phyloP scores from a whole-genome alignment of 1,140 invertebrate genomes.

The Leptopilina clavipes region DNA sequence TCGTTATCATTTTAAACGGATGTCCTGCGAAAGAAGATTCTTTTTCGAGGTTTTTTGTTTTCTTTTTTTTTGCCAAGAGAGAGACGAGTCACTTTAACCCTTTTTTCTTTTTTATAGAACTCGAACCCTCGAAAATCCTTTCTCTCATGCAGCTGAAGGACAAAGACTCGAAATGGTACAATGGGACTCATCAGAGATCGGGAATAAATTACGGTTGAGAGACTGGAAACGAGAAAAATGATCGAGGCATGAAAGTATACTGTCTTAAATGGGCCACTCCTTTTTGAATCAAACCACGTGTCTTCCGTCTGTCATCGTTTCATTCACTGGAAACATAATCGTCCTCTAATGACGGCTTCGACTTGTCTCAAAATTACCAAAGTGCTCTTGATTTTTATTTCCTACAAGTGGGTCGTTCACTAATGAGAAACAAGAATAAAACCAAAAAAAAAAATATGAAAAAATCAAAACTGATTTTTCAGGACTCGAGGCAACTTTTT shows the following conservation, averaged over 20 bases:
- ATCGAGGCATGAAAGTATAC: slow-evolving; percentile 50
- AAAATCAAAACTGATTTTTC: too few relatives aligned
- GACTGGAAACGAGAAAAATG: slow-evolving; percentile 62
- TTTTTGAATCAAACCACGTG: slow-evolving; percentile 19
- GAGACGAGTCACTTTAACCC: slow-evolving; percentile 42
- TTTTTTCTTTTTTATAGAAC: slow-evolving; percentile 31
- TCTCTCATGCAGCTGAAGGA: slow-evolving; percentile 49
- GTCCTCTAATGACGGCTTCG: slow-evolving; percentile 10
- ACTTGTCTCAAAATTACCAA: slow-evolving; percentile 6
- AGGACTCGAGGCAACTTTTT: too few relatives aligned
- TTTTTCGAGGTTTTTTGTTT: slow-evolving; percentile 35
- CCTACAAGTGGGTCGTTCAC: neutral
- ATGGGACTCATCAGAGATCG: slow-evolving; percentile 71
- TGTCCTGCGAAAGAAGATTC: slow-evolving; percentile 32
- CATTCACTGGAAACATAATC: slow-evolving; percentile 7
- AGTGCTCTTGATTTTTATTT: too few relatives aligned
- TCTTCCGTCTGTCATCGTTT: slow-evolving; percentile 29
- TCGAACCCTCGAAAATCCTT: slow-evolving; percentile 40
- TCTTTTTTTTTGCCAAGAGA: too few relatives aligned
- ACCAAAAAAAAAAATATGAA: too few relatives aligned
- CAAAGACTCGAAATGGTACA: slow-evolving; percentile 58
- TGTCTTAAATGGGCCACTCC: slow-evolving; percentile 29
- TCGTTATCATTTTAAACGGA: slow-evolving; percentile 58
- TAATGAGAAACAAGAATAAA: neutral
- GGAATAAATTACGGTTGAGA: slow-evolving; percentile 68